phyloP scores from a whole-genome alignment of 2,888 invertebrate genomes.

The Heliothis peltigera region DNA sequence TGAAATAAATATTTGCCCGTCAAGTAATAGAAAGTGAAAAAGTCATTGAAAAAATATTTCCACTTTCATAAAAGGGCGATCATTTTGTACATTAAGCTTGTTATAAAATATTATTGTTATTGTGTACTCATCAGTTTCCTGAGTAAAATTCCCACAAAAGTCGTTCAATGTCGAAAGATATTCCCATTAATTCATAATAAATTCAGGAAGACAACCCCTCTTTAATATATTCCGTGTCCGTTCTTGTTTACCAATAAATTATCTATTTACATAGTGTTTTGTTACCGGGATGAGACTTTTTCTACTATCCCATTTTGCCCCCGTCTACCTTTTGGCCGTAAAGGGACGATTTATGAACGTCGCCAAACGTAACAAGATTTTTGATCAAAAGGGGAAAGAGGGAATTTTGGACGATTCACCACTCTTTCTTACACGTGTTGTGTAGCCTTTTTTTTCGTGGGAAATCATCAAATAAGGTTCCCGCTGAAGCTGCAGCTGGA shows the following conservation, averaged over 20 bases:
- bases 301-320: constrained; percentile 28
- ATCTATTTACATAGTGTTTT: constrained; percentile 12
- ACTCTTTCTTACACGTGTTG: constrained; percentile 48
- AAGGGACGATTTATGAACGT: constrained; percentile 44
- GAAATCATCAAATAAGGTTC: too few species aligned
- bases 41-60: constrained; percentile 19
- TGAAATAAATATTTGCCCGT: constrained; percentile 21
- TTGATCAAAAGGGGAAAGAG: constrained; percentile 19
- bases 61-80: not conserved
- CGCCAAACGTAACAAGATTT: constrained; percentile 35
- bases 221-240: constrained; percentile 5
- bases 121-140: too few species aligned
- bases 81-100: not conserved
- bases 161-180: not conserved
- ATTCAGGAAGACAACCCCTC: constrained; percentile 3
- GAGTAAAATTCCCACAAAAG: not conserved
- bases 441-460: too few species aligned
- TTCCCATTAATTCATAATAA: constrained; percentile 5
- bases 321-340: constrained; percentile 28
- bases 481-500: too few species aligned
- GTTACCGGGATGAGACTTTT: not conserved
- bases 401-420: constrained; percentile 7
- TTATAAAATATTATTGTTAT: too few species aligned
- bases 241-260: constrained; percentile 16
- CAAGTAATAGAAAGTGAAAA: constrained; percentile 29